Evolutionary conservation across 2,113 vertebrate species (phyloP).

Genomic region (Gallinago paraguaiae): DNA sequence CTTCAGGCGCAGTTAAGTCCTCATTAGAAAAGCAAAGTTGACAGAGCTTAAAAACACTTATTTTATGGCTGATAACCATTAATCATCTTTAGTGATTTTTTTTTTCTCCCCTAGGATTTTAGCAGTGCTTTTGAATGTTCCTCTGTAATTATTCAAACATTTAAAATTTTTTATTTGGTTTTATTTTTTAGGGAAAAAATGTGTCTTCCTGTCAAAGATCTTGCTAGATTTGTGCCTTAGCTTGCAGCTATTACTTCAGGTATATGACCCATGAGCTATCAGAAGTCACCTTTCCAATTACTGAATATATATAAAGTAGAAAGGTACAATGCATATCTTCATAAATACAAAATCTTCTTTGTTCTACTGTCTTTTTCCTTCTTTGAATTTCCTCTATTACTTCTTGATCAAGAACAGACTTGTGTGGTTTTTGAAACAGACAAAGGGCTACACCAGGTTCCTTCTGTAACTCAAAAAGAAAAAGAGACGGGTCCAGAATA

Average conservation of each 20-base stretch:
- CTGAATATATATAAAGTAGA: neutral
- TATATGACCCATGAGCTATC: neutral
- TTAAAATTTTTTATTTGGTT: neutral
- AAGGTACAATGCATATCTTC: neutral
- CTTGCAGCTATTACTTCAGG: neutral
- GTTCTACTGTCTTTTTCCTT: neutral
- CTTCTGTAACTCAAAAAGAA: neutral
- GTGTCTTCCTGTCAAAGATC: neutral
- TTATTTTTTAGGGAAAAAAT: neutral
- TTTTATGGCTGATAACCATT: conserved; percentile 18
- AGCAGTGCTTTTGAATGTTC: neutral
- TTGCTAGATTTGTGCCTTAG: neutral
- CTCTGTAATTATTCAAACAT: conserved; percentile 1
- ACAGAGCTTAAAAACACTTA: conserved; percentile 48
- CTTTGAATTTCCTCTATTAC: neutral
- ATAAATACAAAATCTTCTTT: neutral
- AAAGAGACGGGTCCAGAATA: neutral
- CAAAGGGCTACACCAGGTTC: neutral
- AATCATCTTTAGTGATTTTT: neutral
- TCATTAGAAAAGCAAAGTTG: conserved; percentile 48
- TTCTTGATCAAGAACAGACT: neutral
- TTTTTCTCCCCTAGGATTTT: neutral
- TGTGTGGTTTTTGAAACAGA: neutral
- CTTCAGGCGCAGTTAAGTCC: conserved; percentile 21
- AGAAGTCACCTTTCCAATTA: neutral